Evolutionary conservation across 37 sponge, comb jelly and placozoan species (phyloP).

Genomic region (Spongilla lacustris): DNA sequence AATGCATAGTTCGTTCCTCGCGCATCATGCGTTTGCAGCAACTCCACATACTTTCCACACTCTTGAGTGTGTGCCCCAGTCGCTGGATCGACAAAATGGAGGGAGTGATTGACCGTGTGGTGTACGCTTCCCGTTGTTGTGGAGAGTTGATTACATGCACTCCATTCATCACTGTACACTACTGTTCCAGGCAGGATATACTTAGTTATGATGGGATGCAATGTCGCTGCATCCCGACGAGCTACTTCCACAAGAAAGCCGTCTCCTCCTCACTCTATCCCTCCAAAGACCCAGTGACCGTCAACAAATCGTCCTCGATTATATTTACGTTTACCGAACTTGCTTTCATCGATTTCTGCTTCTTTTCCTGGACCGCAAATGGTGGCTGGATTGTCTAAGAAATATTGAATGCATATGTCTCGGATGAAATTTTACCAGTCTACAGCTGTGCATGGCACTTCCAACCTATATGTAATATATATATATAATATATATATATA

Average conservation of each 20-base stretch:
- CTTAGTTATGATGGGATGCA: constrained; percentile 30
- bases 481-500: too few relatives aligned
- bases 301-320: constrained; percentile 35
- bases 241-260: constrained; percentile 12
- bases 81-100: constrained; percentile 46
- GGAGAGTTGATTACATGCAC: neutral
- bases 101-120: constrained; percentile 44
- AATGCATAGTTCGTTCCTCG: neutral
- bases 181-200: constrained; percentile 10
- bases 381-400: too few relatives aligned
- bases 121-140: constrained; percentile 2
- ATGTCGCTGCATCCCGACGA: constrained; percentile 34
- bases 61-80: constrained; percentile 47
- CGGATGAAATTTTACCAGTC: neutral
- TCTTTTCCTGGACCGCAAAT: neutral
- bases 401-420: neutral
- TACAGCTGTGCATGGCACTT: too few relatives aligned
- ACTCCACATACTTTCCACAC: constrained; percentile 15
- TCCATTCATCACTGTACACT: constrained; percentile 32
- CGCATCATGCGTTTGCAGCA: neutral
- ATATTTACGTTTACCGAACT: constrained; percentile 37
- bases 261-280: constrained; percentile 29
- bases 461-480: constrained; percentile 21
- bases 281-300: constrained; percentile 65
- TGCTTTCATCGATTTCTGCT: constrained; percentile 40